Evolutionary conservation across 2,113 vertebrate species (phyloP), one percentile per base, ranked within the genome.

Genomic region (Nesoenas mayeri): DNA sequence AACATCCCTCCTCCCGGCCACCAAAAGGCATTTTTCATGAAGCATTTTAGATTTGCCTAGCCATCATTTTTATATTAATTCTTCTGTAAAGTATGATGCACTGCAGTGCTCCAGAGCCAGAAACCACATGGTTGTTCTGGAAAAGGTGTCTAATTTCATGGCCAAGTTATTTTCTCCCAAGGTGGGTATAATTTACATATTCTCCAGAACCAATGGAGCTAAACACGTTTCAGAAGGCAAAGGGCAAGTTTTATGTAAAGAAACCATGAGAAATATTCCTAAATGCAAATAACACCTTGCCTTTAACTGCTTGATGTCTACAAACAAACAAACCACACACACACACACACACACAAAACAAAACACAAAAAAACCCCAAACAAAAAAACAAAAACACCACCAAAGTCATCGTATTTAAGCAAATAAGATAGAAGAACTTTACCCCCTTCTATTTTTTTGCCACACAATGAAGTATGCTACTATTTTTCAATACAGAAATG

Each of bases 91-190:
- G 84, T 32, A 78, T 89, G 91, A 96, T 60, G 88, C 86, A 92
- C 78, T 84, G 38, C 50, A 86, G 36, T 1, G 1, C 57, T 97
- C 69, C 88, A 93, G 88, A 95, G 85, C 72, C 91, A 90, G 79
- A 93, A 89, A 84, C 38, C 44, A 86, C 80, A 79, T 6, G 62
- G 65, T 14, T 86, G 40, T 67, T 93, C 88, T 94, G 88, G 95
- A 96, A 93, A 93, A 77, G 48, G 53, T 56, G 74, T 88, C 19
- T 79, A 57, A 81, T 77, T 95, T 81, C 69, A 93, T 91, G 69
- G 90, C 85, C 61, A 93, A 83, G 72, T 64, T 93, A 28, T 88
- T 91, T 83, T 93, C 60, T 93, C 82, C 79, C 93, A 88, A 78
- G 72, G 69, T 29, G 72, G 69, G 69, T 86, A 83, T 84, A 84